phyloP scores from a whole-genome alignment of 2,113 vertebrate genomes.

The Lophura nycthemera region DNA sequence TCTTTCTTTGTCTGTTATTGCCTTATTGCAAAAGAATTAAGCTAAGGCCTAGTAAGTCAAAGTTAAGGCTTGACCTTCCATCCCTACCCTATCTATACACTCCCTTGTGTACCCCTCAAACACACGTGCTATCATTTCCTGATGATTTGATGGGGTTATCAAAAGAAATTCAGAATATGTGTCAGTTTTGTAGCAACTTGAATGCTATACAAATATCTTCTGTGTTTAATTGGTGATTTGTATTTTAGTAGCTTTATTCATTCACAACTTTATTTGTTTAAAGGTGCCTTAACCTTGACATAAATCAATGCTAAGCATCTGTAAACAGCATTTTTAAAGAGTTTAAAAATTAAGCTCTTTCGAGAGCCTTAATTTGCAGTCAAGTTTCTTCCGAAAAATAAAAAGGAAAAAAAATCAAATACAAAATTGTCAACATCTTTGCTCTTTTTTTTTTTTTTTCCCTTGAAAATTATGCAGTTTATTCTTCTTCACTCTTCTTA shows the following conservation, averaged over 20 bases:
- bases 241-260: constrained; percentile 69
- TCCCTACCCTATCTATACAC: constrained; percentile 22
- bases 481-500: background rate
- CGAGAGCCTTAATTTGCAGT: background rate
- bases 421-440: background rate
- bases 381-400: background rate
- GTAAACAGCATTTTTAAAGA: background rate
- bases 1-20: constrained; percentile 7
- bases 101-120: constrained; percentile 58
- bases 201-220: constrained; percentile 71
- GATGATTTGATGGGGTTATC: constrained; percentile 50
- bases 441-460: background rate
- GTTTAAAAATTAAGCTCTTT: constrained; percentile 31
- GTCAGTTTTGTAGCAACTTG: constrained; percentile 69
- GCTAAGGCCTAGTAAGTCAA: constrained; percentile 39
- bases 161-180: constrained; percentile 68
- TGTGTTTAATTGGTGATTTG: constrained; percentile 67
- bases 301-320: constrained; percentile 44
- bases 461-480: background rate
- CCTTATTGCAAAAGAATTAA: constrained; percentile 21
- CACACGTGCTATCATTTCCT: constrained; percentile 27
- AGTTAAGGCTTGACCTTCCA: constrained; percentile 39
- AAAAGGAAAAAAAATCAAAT: background rate
- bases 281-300: constrained; percentile 75
- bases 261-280: constrained; percentile 75